These are phyloP conservation scores for Chirona hameri DNA, from an alignment of 2,888 invertebrate genomes.

Conservation along the genomic window DNA sequence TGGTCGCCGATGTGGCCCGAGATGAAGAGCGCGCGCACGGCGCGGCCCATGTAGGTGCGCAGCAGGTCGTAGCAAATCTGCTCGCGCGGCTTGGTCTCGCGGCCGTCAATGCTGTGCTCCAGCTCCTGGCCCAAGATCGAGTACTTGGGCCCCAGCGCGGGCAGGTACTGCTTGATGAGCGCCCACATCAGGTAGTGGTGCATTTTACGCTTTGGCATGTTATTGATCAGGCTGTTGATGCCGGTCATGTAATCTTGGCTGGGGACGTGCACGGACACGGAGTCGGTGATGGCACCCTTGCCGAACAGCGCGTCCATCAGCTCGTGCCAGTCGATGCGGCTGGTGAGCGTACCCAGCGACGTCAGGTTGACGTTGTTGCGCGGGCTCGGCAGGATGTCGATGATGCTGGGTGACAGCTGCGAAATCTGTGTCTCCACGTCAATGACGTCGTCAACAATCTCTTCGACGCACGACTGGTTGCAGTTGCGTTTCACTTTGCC, in stretches of 20 bases:
- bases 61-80: constrained; percentile 13
- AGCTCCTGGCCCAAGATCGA: constrained; percentile 14
- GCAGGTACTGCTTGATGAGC: neutral
- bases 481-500: neutral
- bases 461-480: neutral
- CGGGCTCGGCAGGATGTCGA: constrained; percentile 3
- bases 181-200: constrained; percentile 24
- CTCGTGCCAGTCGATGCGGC: constrained; percentile 23
- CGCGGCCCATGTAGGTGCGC: constrained; percentile 27
- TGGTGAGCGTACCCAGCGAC: neutral
- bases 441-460: constrained; percentile 10
- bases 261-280: constrained; percentile 7
- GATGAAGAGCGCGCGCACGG: constrained; percentile 25
- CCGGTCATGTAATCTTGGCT: constrained; percentile 14
- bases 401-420: neutral
- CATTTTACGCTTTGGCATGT: neutral
- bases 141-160: constrained; percentile 26
- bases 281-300: neutral
- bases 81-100: constrained; percentile 12
- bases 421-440: constrained; percentile 1
- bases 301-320: constrained; percentile 29
- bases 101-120: constrained; percentile 24
- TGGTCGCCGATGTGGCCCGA: constrained; percentile 28
- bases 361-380: constrained; percentile 25
- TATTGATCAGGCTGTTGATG: constrained; percentile 13